Conservation (phyloP, 2,888 invertebrate species). For the Eulithis prunata region DNA sequence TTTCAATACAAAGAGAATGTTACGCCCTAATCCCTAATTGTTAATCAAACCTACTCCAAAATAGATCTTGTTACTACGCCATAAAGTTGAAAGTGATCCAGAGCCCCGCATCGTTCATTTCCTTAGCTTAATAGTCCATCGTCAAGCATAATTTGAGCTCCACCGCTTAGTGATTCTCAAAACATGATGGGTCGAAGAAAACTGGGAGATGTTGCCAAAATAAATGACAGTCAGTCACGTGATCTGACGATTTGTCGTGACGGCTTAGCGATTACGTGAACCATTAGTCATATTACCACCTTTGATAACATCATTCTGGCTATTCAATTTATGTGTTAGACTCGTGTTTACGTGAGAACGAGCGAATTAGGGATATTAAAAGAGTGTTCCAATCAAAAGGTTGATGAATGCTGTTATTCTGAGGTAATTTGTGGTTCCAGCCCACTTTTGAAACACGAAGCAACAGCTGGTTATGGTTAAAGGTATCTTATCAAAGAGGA, state of each 20-base stretch:
- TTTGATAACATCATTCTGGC: conserved; percentile 75
- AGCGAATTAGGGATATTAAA: conserved; percentile 28
- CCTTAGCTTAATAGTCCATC: conserved; percentile 48
- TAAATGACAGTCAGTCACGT: conserved; percentile 76
- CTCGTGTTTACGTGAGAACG: conserved; percentile 40
- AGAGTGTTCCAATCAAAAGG: conserved; percentile 10
- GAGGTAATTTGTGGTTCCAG: too few relatives aligned
- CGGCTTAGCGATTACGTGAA: conserved; percentile 73
- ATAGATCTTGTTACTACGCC: conserved; percentile 30
- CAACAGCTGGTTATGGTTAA: too few relatives aligned
- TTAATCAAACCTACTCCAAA: conserved; percentile 30
- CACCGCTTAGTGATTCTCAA: conserved; percentile 18
- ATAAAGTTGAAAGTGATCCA: conserved; percentile 45
- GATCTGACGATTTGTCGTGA: conserved; percentile 78
- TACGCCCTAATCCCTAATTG: conserved; percentile 54
- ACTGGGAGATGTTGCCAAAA: conserved; percentile 52
- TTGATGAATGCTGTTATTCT: background rate
- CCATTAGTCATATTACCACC: conserved; percentile 82
- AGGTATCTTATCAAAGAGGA: too few relatives aligned
- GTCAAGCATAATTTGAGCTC: conserved; percentile 50
- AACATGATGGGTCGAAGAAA: conserved; percentile 28
- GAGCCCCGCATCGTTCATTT: conserved; percentile 47
- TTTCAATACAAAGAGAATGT: conserved; percentile 58
- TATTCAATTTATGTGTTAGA: conserved; percentile 53
- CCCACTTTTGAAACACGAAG: too few relatives aligned